Evolutionary conservation across 2,113 vertebrate genomes (phyloP).

Genomic region (Anguilla japonica): DNA sequence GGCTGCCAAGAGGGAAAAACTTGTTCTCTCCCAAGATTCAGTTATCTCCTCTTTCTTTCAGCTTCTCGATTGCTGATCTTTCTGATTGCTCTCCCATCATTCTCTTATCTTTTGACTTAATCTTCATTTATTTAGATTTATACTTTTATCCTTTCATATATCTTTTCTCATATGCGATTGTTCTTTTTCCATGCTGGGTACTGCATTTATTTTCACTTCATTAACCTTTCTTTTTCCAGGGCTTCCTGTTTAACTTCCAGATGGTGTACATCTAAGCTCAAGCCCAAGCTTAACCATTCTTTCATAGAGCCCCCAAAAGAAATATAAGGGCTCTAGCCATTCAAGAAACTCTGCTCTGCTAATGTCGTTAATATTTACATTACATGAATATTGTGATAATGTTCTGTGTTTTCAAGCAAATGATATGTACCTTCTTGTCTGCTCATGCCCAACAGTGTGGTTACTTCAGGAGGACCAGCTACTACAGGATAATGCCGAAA

Average conservation of each 20-base stretch:
- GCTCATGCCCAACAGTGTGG: constrained; percentile 70
- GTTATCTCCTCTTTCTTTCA: neutral
- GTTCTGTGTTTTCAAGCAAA: neutral
- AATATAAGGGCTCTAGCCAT: neutral
- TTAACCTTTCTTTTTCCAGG: neutral
- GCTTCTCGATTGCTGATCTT: neutral
- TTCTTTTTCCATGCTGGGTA: neutral
- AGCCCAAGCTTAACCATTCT: neutral
- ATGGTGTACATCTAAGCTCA: neutral
- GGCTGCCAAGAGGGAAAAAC: neutral
- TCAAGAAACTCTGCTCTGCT: too few relatives aligned
- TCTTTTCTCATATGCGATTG: neutral
- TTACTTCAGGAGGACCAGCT: constrained; percentile 88
- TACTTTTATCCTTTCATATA: neutral
- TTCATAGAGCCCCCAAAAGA: neutral
- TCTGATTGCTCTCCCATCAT: neutral
- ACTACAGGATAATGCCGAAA: constrained; percentile 93
- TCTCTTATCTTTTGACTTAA: neutral
- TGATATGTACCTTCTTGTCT: neutral
- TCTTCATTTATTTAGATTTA: neutral
- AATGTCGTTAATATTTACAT: too few relatives aligned
- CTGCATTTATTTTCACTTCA: neutral
- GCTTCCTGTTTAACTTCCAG: neutral
- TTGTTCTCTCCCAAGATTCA: neutral
- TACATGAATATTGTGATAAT: neutral